These are phyloP conservation scores for Poecilia wingei DNA, from an alignment of 2,797 vertebrate species.

Conservation along the genomic window DNA sequence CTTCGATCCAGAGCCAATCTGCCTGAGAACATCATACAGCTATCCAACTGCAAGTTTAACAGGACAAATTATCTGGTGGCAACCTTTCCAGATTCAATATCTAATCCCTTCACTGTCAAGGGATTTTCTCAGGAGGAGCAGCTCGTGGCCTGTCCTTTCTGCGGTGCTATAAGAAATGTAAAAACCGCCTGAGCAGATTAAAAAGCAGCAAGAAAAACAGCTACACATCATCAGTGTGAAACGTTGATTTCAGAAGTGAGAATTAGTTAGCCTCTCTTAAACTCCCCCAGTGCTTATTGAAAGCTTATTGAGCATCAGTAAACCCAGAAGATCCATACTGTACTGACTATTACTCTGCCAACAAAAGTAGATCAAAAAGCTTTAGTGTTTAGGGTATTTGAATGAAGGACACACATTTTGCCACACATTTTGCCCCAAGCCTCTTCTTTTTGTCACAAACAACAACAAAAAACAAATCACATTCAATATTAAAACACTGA, in stretches of 20 bases:
- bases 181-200: neutral
- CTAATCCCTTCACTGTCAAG: neutral
- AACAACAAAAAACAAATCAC: neutral
- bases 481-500: neutral
- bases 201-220: neutral
- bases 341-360: neutral
- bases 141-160: neutral
- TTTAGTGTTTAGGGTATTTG: neutral
- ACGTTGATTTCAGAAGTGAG: neutral
- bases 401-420: neutral
- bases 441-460: too few relatives aligned
- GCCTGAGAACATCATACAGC: constrained; percentile 18
- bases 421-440: too few relatives aligned
- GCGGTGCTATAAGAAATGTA: neutral
- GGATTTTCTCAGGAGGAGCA: neutral
- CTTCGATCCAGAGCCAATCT: neutral
- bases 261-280: neutral
- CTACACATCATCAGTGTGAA: neutral
- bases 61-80: constrained; percentile 12
- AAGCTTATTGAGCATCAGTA: neutral
- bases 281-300: neutral
- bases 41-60: constrained; percentile 19
- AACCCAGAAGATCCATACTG: neutral
- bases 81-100: neutral
- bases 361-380: neutral